Evolutionary conservation across 2,797 vertebrate genomes (phyloP).

Genomic region (Acanthurus lineatus): DNA sequence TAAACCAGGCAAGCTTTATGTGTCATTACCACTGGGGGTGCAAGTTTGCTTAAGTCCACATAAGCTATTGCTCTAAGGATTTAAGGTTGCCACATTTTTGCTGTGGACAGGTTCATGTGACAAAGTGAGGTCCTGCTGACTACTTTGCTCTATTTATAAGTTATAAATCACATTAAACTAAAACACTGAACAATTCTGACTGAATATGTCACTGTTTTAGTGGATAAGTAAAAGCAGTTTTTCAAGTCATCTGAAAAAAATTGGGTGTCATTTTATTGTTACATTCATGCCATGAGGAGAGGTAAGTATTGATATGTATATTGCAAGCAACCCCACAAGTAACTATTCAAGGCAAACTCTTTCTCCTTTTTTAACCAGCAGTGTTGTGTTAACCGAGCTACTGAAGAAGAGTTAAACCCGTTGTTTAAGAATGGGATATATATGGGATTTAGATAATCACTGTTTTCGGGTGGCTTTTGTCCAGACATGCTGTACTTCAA

Average conservation of each 20-base stretch:
- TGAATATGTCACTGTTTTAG: background rate
- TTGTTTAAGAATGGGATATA: background rate
- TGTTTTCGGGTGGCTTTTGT: constrained; percentile 9
- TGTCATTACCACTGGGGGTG: constrained; percentile 9
- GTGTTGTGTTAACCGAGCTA: constrained; percentile 15
- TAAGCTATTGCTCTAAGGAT: constrained; percentile 42
- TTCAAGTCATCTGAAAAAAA: background rate
- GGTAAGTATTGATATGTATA: background rate
- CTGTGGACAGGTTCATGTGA: constrained; percentile 34
- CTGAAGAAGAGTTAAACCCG: constrained; percentile 1
- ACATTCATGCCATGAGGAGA: background rate
- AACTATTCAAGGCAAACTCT: constrained; percentile 5
- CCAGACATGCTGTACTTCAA: background rate
- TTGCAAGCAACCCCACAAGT: constrained; percentile 1
- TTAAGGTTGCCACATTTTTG: constrained; percentile 47
- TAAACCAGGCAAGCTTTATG: constrained; percentile 4
- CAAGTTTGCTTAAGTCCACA: constrained; percentile 8
- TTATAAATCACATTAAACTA: background rate
- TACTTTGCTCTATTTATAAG: constrained; percentile 37
- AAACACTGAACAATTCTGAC: constrained; percentile 3
- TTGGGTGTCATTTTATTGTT: background rate
- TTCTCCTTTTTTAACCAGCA: background rate
- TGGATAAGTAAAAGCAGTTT: background rate
- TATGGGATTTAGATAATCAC: constrained; percentile 21
- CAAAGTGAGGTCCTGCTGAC: background rate